Conservation (phyloP, 2,888 invertebrate species). For the Sycophila texana region DNA sequence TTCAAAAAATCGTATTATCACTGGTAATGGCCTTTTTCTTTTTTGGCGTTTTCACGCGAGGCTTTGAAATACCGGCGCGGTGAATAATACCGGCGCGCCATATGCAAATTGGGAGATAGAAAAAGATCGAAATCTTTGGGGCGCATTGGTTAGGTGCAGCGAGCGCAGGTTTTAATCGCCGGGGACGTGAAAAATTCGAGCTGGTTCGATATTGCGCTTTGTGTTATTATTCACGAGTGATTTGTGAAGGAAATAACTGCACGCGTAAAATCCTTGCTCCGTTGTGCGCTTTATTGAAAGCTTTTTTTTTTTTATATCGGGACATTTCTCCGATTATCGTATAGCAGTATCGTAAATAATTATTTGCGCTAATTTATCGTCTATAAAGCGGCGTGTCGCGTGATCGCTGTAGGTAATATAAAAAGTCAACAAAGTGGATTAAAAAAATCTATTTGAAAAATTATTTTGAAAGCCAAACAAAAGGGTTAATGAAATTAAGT, state of each 20-base stretch:
- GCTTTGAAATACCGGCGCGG: neutral
- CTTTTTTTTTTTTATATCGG: too few species aligned
- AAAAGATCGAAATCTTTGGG: too few species aligned
- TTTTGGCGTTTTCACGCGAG: neutral
- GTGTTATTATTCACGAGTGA: conserved; percentile 31
- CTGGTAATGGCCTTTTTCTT: too few species aligned
- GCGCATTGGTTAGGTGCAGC: too few species aligned
- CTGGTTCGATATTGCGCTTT: conserved; percentile 12
- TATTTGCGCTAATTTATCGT: conserved; percentile 33
- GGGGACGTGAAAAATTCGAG: neutral
- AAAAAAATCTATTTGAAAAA: too few species aligned
- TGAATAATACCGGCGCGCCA: neutral
- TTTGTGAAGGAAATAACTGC: conserved; percentile 46
- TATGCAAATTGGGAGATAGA: too few species aligned
- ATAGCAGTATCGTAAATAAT: conserved; percentile 9
- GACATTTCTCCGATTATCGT: too few species aligned
- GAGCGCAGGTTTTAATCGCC: too few species aligned
- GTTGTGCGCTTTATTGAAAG: neutral
- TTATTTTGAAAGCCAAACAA: too few species aligned
- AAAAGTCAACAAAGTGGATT: too few species aligned
- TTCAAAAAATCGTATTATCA: conserved; percentile 2
- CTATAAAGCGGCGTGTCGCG: conserved; percentile 13
- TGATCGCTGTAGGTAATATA: too few species aligned
- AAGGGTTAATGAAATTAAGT: too few species aligned
- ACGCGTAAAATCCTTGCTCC: conserved; percentile 16